A percentile compares a stretch with the other conserved stretches of the same genome.
These are phyloP conservation scores for Hemicrepidius hirtus DNA, from an alignment of 2,888 invertebrate genomes.

Conservation along the genomic window DNA sequence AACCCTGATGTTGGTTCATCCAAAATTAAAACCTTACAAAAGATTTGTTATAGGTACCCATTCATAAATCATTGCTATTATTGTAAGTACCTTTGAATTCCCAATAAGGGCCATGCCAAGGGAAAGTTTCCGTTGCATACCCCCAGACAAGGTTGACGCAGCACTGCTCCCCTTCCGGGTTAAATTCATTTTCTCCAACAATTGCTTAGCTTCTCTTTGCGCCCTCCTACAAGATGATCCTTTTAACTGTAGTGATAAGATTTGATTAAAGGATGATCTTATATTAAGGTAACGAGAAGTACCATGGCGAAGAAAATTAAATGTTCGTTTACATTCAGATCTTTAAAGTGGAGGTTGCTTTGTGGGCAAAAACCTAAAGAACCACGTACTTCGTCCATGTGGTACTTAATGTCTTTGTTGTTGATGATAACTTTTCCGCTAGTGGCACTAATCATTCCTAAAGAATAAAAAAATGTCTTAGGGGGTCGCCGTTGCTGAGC, in stretches of 20 bases:
- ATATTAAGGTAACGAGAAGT: too few species aligned
- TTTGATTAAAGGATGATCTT: background rate
- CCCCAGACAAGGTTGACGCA: slow-evolving; percentile 84
- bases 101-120: slow-evolving; percentile 91
- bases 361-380: slow-evolving; percentile 94
- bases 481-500: too few species aligned
- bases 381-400: slow-evolving; percentile 80
- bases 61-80: background rate
- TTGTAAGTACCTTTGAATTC: slow-evolving; percentile 76
- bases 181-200: background rate
- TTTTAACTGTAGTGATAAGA: slow-evolving; percentile 71
- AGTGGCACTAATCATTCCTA: slow-evolving; percentile 74
- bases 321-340: slow-evolving; percentile 90
- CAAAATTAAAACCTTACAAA: slow-evolving; percentile 12
- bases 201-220: slow-evolving; percentile 72
- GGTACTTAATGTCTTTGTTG: slow-evolving; percentile 80
- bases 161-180: too few species aligned
- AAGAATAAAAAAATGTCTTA: too few species aligned
- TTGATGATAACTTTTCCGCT: slow-evolving; percentile 82
- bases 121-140: slow-evolving; percentile 92
- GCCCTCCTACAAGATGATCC: slow-evolving; percentile 71
- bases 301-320: slow-evolving; percentile 86
- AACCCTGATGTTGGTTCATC: slow-evolving; percentile 95
- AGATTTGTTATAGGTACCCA: background rate
- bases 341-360: slow-evolving; percentile 88